A percentile compares a stretch with the other conserved stretches of the same genome.
phyloP scores from a whole-genome alignment of 2,888 invertebrate genomes.

The Folsomia manolachei region DNA sequence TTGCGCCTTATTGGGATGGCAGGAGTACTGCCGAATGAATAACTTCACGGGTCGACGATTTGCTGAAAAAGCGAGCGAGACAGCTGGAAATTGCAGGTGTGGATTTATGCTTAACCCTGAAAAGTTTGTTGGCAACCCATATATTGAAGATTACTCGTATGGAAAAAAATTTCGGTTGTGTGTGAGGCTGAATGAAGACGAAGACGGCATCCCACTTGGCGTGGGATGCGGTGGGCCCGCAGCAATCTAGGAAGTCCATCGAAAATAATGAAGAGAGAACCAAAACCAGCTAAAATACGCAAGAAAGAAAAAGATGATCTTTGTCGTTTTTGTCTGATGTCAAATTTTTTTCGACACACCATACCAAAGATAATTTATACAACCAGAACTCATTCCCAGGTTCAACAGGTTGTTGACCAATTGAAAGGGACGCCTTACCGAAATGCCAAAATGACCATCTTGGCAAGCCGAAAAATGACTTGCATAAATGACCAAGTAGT shows the following conservation, averaged over 20 bases:
- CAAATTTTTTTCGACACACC: not conserved
- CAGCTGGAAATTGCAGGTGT: constrained; percentile 27
- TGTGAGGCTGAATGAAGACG: too few species aligned
- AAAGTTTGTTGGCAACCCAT: not conserved
- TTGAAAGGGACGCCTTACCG: constrained; percentile 31
- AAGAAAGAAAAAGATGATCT: not conserved
- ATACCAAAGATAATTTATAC: constrained; percentile 40
- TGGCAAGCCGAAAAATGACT: constrained; percentile 33
- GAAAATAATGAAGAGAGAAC: not conserved
- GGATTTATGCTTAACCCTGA: constrained; percentile 22
- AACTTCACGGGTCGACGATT: not conserved
- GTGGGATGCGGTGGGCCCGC: too few species aligned
- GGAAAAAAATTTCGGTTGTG: too few species aligned
- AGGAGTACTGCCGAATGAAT: constrained; percentile 17
- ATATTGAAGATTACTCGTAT: too few species aligned
- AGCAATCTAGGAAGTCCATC: not conserved
- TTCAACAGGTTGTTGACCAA: constrained; percentile 41
- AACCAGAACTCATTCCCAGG: constrained; percentile 44
- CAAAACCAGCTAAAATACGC: not conserved
- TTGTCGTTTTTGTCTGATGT: constrained; percentile 27
- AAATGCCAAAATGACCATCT: constrained; percentile 35
- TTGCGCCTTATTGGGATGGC: constrained; percentile 41
- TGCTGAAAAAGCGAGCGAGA: not conserved
- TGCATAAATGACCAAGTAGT: constrained; percentile 27
- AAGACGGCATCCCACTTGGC: too few species aligned